Evolutionary conservation across 2,888 invertebrate species (phyloP), one percentile per base, ranked within the genome.

Genomic region (Nymphalis polychloros): DNA sequence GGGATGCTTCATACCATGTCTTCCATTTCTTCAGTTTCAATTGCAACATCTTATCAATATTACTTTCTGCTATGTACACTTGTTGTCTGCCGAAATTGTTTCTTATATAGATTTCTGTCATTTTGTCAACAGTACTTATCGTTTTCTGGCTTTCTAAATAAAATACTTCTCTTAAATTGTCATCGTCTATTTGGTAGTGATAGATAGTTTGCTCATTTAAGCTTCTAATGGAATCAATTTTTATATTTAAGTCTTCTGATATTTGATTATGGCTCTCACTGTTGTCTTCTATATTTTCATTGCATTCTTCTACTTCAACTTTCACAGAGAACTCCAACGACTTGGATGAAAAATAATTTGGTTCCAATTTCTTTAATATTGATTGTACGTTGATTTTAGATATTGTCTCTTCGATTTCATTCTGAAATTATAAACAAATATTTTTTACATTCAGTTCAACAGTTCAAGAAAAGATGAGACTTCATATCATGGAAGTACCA

Each of bases 261-360:
- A 23, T 10, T 49, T 27, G 10, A 27, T 50, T 17, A 16, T 59
- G 46, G 0, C 7, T n/a, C 8, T 19, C 19, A 8, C 8, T 50
- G 2, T 20, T 8, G 19, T 0, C 19, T 49, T 17, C n/a, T 50
- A 19, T 50, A 50, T 50, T 66, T 8, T 74, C 73, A 49, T 74
- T 64, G 52, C 63, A 71, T 59, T 75, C 73, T 41, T 79, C 79
- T 0, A 81, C 76, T 67, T 80, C 77, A 17, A 81, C 71, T 47
- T 79, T 77, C 7, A 79, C 67, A 0, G 77, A 76, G 59, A 79
- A 76, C 19, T 76, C 66, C 19, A 71, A 46, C 2, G 67, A 60
- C 16, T 67, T 60, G 19, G 23, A 20, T 16, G 41, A 27, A 16
- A 23, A 16, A 47, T 16, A 49, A 5, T 52, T 35, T 0, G 49